A percentile compares a stretch with the other conserved stretches of the same genome.
Conservation (phyloP, 2,113 vertebrate species). For the Phodopus roborovskii region DNA sequence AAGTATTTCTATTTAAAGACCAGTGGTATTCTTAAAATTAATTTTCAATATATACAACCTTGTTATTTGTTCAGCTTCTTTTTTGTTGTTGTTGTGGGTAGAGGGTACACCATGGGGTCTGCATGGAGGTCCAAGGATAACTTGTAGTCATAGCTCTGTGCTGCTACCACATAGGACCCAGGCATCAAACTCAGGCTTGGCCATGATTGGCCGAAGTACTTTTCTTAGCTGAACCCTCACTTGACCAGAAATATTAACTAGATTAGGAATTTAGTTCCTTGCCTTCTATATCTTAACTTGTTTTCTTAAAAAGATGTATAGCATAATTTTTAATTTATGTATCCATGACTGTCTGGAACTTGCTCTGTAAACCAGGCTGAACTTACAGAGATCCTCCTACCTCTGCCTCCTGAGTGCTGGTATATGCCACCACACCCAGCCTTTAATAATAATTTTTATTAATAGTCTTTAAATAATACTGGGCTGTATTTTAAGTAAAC, state of each 20-base stretch:
- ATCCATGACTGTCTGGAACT: not conserved
- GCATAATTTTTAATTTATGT: not conserved
- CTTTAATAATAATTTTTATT: too few relatives aligned
- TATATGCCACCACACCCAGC: too few relatives aligned
- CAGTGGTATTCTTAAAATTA: not conserved
- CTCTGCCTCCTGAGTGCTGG: too few relatives aligned
- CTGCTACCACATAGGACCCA: not conserved
- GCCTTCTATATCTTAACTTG: not conserved
- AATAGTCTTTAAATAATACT: not conserved
- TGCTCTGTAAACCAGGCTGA: not conserved
- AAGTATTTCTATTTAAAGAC: slow-evolving; percentile 14
- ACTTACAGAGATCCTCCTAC: not conserved
- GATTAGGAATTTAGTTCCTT: slow-evolving; percentile 36
- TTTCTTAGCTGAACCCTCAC: not conserved
- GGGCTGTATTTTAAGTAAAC: not conserved
- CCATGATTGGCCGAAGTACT: too few relatives aligned
- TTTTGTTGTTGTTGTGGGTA: not conserved
- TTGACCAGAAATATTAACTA: not conserved
- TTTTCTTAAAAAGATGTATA: slow-evolving; percentile 13
- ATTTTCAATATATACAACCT: slow-evolving; percentile 17
- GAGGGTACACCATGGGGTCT: not conserved
- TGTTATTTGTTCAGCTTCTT: slow-evolving; percentile 33
- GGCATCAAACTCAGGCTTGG: not conserved
- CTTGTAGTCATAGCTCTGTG: not conserved
- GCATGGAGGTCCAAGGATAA: too few relatives aligned